A percentile compares a stretch with the other conserved stretches of the same genome.
Evolutionary conservation across 1,140 invertebrate genomes (phyloP).

Genomic region (Paralvinella palmiformis): DNA sequence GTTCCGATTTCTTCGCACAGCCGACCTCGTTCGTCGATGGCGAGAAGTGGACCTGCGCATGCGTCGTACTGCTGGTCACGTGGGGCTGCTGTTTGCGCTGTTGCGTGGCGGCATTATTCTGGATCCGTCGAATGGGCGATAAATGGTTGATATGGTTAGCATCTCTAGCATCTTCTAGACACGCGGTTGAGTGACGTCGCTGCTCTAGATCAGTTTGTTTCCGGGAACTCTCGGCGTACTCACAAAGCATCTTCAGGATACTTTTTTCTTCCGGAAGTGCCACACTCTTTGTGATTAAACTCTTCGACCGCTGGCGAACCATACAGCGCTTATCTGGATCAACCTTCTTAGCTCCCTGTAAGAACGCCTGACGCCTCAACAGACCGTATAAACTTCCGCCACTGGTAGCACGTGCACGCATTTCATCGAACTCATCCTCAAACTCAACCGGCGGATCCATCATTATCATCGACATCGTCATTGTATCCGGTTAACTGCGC

Average conservation of each 20-base stretch:
- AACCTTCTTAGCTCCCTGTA: neutral
- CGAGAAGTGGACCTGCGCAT: neutral
- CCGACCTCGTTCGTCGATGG: neutral
- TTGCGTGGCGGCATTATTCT: neutral
- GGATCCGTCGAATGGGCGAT: too few species aligned
- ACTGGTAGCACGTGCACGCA: constrained; percentile 16
- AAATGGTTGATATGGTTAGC: neutral
- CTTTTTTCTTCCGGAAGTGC: constrained; percentile 13
- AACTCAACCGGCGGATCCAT: neutral
- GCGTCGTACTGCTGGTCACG: neutral
- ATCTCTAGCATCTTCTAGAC: too few species aligned
- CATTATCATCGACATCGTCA: too few species aligned
- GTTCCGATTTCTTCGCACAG: neutral
- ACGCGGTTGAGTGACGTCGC: constrained; percentile 1
- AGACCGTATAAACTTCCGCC: constrained; percentile 20
- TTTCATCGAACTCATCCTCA: constrained; percentile 21
- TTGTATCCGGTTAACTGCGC: too few species aligned
- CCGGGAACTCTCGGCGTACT: constrained; percentile 10
- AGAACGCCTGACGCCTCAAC: constrained; percentile 10
- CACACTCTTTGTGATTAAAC: constrained; percentile 11
- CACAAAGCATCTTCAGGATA: constrained; percentile 11
- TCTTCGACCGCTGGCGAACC: constrained; percentile 13
- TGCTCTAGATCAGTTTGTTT: constrained; percentile 6
- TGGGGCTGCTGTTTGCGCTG: neutral
- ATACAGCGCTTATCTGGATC: neutral